Evolutionary conservation across 2,113 vertebrate genomes (phyloP).

Genomic region (Orthonyx spaldingii): DNA sequence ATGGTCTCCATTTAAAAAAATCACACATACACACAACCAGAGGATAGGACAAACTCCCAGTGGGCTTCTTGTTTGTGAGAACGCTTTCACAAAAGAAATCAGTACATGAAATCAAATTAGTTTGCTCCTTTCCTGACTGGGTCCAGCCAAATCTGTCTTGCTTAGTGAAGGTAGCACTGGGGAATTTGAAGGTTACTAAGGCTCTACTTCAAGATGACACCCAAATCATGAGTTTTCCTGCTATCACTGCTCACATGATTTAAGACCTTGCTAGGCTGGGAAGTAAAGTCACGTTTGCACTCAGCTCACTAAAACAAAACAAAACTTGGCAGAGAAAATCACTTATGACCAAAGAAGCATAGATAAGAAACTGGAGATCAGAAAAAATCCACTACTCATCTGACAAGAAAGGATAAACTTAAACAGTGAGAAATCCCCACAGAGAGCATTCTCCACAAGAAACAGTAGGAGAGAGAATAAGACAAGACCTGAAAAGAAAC

Average conservation of each 20-base stretch:
- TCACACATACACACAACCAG: not conserved
- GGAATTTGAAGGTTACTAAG: not conserved
- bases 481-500: not conserved
- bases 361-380: slow-evolving; percentile 42
- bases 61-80: not conserved
- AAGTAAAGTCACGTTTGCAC: not conserved
- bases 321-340: not conserved
- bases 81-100: not conserved
- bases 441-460: not conserved
- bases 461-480: not conserved
- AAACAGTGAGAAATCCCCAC: not conserved
- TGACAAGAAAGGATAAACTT: not conserved
- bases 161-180: not conserved
- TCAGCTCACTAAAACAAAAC: not conserved
- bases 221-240: not conserved
- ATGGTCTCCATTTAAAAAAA: not conserved
- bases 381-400: not conserved
- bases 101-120: not conserved
- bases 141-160: not conserved
- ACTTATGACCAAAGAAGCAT: not conserved
- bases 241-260: not conserved
- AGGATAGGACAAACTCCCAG: not conserved
- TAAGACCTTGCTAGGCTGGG: not conserved
- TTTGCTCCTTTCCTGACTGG: not conserved
- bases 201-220: not conserved